Evolutionary conservation across 2,888 invertebrate species (phyloP).

Genomic region (Athalia circularis): DNA sequence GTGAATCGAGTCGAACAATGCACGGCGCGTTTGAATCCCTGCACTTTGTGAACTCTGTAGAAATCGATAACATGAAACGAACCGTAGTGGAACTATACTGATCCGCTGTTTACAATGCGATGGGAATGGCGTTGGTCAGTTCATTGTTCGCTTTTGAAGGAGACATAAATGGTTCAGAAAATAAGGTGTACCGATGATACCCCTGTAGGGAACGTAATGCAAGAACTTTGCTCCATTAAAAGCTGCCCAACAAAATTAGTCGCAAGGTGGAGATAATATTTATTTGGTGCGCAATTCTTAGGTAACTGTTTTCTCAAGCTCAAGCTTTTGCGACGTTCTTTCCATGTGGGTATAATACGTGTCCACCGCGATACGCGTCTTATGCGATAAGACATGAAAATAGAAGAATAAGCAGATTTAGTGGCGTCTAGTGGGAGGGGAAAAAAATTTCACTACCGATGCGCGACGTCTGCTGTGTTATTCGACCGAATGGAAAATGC

Average conservation of each 20-base stretch:
- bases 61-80: not conserved
- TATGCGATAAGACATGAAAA: conserved; percentile 9
- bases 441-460: not conserved
- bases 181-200: no score
- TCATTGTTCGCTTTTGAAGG: not conserved
- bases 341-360: no score
- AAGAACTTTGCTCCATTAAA: no score
- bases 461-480: no score
- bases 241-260: no score
- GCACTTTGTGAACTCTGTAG: not conserved
- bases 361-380: no score
- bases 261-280: no score
- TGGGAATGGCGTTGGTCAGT: conserved; percentile 1
- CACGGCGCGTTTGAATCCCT: not conserved
- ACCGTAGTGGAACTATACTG: conserved; percentile 2
- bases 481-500: no score
- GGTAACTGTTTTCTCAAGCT: no score
- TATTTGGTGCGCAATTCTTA: no score
- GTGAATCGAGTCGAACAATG: not conserved
- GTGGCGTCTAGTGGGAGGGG: not conserved
- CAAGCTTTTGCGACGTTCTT: no score
- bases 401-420: conserved; percentile 15
- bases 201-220: no score
- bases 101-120: not conserved
- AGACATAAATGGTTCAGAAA: not conserved